Evolutionary conservation across 2,113 vertebrate genomes (phyloP).

Genomic region (Hystrix brachyura): DNA sequence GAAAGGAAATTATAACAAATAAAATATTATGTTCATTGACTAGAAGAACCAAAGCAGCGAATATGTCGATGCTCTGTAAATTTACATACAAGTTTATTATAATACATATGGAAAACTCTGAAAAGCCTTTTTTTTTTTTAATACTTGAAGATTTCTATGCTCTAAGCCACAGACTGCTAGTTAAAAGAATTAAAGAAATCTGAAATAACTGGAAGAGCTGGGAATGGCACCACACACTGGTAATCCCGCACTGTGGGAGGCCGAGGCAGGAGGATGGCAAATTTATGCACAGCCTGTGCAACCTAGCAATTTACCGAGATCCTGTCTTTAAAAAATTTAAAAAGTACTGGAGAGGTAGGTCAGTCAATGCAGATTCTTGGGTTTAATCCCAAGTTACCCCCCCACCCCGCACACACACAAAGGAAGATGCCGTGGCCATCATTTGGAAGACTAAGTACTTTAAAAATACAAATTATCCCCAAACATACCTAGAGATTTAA

Average conservation of each 20-base stretch:
- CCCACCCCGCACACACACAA: no score
- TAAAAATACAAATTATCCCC: not conserved
- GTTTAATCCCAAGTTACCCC: not conserved
- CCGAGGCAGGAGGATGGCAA: not conserved
- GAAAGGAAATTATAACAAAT: not conserved
- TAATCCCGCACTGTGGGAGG: not conserved
- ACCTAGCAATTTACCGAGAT: not conserved
- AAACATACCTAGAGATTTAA: not conserved
- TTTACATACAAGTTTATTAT: not conserved
- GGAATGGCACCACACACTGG: not conserved
- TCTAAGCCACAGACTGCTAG: not conserved
- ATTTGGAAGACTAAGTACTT: not conserved
- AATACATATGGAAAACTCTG: not conserved
- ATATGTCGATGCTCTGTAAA: not conserved
- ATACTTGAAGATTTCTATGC: not conserved
- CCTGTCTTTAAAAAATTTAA: not conserved
- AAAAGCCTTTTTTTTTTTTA: not conserved
- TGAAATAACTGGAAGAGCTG: not conserved
- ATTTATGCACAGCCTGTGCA: not conserved
- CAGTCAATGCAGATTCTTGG: not conserved
- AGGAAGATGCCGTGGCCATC: not conserved
- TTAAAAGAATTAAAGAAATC: not conserved
- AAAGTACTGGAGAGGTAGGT: not conserved
- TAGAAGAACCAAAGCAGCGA: not conserved
- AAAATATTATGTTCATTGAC: not conserved